phyloP scores from a whole-genome alignment of 1,140 invertebrate species.

The Venturia canescens region DNA sequence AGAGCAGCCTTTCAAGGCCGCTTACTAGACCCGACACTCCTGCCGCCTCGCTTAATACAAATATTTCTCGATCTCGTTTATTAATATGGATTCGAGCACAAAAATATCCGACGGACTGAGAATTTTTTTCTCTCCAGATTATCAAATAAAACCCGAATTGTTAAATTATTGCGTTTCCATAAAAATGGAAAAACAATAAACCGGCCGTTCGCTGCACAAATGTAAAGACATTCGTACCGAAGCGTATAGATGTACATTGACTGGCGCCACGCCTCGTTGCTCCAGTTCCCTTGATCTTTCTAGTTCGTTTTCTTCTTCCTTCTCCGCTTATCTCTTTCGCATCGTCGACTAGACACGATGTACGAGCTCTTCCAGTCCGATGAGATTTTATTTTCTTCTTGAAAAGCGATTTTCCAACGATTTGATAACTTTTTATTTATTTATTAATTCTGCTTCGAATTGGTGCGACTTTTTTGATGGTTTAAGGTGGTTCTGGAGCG shows the following conservation, averaged over 20 bases:
- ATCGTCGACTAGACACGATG: background rate
- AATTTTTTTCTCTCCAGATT: too few relatives aligned
- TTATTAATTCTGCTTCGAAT: too few relatives aligned
- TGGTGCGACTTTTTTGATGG: too few relatives aligned
- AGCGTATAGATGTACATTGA: background rate
- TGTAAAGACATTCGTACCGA: background rate
- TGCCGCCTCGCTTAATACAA: background rate
- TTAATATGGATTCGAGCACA: too few relatives aligned
- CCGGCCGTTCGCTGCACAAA: background rate
- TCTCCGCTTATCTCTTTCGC: constrained; percentile 5
- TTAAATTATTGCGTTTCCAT: background rate
- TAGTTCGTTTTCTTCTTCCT: constrained; percentile 42
- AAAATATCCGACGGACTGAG: too few relatives aligned
- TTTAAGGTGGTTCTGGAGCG: too few relatives aligned
- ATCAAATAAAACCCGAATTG: too few relatives aligned
- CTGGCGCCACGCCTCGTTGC: constrained; percentile 56
- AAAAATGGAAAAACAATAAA: background rate
- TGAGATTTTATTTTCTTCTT: background rate
- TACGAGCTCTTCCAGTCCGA: background rate
- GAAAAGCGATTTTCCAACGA: too few relatives aligned
- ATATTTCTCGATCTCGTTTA: background rate
- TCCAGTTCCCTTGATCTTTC: constrained; percentile 61
- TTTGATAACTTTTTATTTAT: too few relatives aligned
- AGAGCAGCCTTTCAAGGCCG: constrained; percentile 62
- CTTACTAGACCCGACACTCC: constrained; percentile 21